Conservation (phyloP, 2,797 vertebrate species). For the Brachymystax lenok region DNA sequence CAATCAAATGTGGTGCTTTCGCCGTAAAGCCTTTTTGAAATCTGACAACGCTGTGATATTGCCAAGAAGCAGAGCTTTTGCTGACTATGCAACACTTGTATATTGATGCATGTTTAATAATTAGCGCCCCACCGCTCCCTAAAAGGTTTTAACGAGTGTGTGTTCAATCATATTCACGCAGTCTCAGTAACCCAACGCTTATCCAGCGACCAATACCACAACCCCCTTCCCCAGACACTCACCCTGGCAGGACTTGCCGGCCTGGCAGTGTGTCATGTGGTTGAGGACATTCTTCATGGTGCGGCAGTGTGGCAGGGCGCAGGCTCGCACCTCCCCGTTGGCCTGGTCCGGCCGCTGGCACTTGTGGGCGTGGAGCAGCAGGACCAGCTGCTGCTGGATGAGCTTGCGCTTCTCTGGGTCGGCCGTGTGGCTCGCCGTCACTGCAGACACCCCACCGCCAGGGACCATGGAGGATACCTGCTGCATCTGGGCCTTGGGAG, state of each 20-base stretch:
- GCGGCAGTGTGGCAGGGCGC: constrained; percentile 93
- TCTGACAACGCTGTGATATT: too few relatives aligned
- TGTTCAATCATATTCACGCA: too few relatives aligned
- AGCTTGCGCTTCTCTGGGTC: constrained; percentile 98
- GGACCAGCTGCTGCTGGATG: constrained; percentile 99
- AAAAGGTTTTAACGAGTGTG: too few relatives aligned
- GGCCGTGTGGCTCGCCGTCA: constrained; percentile 85
- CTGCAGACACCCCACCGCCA: constrained; percentile 67
- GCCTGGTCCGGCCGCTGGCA: constrained; percentile 97
- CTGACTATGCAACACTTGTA: too few relatives aligned
- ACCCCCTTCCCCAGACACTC: constrained; percentile 63
- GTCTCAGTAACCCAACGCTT: too few relatives aligned
- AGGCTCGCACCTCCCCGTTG: constrained; percentile 93
- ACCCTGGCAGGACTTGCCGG: constrained; percentile 98
- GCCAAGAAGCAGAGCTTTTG: too few relatives aligned
- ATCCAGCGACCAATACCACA: neutral
- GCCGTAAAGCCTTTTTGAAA: too few relatives aligned
- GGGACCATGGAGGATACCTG: constrained; percentile 82
- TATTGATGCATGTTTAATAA: too few relatives aligned
- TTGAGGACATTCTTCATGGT: constrained; percentile 99
- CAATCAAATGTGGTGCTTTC: too few relatives aligned
- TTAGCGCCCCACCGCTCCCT: too few relatives aligned
- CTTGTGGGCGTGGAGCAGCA: constrained; percentile 98
- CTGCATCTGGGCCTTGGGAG: constrained; percentile 72
- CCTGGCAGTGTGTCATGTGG: constrained; percentile 99